These are phyloP conservation scores for Sebastes iracundus DNA, from an alignment of 2,797 vertebrate genomes.

Conservation along the genomic window DNA sequence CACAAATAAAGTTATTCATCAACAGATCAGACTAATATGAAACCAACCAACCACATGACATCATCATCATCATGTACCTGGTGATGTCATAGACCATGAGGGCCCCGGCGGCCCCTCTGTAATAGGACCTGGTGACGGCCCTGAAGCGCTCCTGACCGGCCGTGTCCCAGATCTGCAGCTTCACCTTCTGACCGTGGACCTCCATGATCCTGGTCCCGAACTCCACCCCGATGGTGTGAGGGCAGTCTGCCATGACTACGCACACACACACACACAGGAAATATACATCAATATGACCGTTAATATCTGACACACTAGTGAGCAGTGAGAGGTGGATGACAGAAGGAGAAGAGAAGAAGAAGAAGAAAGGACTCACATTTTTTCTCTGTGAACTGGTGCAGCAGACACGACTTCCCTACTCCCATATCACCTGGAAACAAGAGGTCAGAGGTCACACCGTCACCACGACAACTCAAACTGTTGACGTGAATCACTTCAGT, in stretches of 20 bases:
- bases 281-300: not conserved
- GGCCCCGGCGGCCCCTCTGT: constrained; percentile 95
- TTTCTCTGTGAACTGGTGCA: constrained; percentile 98
- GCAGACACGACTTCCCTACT: constrained; percentile 97
- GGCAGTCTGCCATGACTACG: constrained; percentile 98
- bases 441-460: not conserved
- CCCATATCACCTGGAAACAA: constrained; percentile 93
- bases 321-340: not conserved
- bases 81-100: constrained; percentile 99
- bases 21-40: not conserved
- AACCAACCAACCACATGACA: too few species aligned
- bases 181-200: constrained; percentile 98
- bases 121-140: constrained; percentile 97
- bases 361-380: constrained; percentile 90
- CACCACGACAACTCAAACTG: not conserved
- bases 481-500: not conserved
- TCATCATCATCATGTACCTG: constrained; percentile 79
- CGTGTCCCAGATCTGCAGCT: constrained; percentile 99
- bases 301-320: too few species aligned
- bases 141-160: constrained; percentile 97
- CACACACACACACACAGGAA: not conserved
- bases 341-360: not conserved
- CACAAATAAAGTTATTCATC: not conserved
- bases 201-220: constrained; percentile 98
- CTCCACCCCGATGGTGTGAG: constrained; percentile 98